Percentiles rank a stretch among this genome's conserved stretches.
Conservation (phyloP, 2,888 invertebrate species). For the Sylvicola fuscatus region DNA sequence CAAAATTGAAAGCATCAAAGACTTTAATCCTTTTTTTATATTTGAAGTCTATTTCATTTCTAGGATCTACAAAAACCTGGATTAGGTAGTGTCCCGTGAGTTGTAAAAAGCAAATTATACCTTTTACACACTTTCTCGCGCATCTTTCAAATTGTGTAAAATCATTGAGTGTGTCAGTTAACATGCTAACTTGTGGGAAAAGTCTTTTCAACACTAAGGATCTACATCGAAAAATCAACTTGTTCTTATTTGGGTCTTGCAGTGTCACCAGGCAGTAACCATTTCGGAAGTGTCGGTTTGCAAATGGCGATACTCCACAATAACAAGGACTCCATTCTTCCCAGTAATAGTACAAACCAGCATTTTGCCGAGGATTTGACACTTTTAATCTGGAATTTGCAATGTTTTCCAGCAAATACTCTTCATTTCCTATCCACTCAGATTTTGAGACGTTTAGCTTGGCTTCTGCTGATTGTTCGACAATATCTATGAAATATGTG, state of each 20-base stretch:
- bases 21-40: neutral
- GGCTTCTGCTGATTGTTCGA: too few relatives aligned
- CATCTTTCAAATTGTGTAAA: conserved; percentile 1
- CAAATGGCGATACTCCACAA: neutral
- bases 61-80: neutral
- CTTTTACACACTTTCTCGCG: neutral
- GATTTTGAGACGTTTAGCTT: too few relatives aligned
- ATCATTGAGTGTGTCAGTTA: neutral
- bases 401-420: too few relatives aligned
- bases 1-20: neutral
- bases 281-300: neutral
- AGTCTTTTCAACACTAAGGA: conserved; percentile 1
- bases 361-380: too few relatives aligned
- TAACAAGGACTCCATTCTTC: neutral
- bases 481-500: too few relatives aligned
- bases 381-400: too few relatives aligned
- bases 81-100: neutral
- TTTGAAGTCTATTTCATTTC: neutral
- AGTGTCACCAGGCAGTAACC: neutral
- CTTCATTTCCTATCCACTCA: too few relatives aligned
- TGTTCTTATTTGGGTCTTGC: neutral
- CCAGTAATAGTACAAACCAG: neutral
- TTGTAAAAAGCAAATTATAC: too few relatives aligned
- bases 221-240: neutral
- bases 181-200: too few relatives aligned